phyloP scores from a whole-genome alignment of 2,888 invertebrate genomes.

The Heteropelma amictum region DNA sequence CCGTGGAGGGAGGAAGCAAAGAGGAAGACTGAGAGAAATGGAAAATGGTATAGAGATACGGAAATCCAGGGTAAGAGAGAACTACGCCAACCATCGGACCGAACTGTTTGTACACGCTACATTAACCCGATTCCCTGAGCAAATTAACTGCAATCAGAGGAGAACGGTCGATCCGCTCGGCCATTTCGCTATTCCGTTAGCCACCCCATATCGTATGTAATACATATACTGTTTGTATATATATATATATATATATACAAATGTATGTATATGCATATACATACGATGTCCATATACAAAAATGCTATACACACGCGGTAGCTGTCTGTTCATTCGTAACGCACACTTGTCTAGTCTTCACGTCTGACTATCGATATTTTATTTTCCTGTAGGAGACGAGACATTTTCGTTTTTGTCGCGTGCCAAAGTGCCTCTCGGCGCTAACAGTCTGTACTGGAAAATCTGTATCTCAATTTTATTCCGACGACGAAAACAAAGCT shows the following conservation, averaged over 20 bases:
- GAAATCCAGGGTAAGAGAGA: slow-evolving; percentile 31
- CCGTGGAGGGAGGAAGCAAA: background rate
- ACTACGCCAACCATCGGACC: slow-evolving; percentile 48
- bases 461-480: background rate
- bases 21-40: background rate
- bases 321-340: too few species aligned
- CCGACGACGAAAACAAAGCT: slow-evolving; percentile 60
- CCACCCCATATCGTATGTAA: slow-evolving; percentile 40
- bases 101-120: slow-evolving; percentile 71
- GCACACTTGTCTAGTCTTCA: too few species aligned
- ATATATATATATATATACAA: background rate
- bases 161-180: slow-evolving; percentile 65
- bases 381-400: slow-evolving; percentile 71
- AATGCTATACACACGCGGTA: too few species aligned
- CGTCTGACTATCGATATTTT: background rate
- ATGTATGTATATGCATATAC: slow-evolving; percentile 19
- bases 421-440: slow-evolving; percentile 52
- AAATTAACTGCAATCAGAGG: slow-evolving; percentile 77
- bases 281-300: background rate
- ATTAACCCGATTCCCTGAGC: slow-evolving; percentile 77
- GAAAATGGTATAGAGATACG: slow-evolving; percentile 13
- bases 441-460: slow-evolving; percentile 53
- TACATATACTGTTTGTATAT: slow-evolving; percentile 11
- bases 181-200: slow-evolving; percentile 66
- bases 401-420: slow-evolving; percentile 69